phyloP scores from a whole-genome alignment of 1,140 invertebrate genomes.

The Pteromalus puparum region DNA sequence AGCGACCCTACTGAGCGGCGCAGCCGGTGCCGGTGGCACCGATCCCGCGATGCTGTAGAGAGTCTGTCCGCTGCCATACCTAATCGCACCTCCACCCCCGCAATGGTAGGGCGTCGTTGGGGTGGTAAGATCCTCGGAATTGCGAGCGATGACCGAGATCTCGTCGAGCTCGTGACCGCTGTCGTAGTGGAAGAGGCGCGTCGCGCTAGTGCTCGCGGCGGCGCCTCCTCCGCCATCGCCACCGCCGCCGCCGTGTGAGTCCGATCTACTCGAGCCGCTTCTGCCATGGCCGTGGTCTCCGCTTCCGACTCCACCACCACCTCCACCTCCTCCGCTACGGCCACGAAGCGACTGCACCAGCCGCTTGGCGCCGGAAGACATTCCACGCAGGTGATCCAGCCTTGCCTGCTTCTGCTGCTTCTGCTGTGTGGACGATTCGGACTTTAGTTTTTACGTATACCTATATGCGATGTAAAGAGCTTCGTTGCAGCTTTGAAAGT shows the following conservation, averaged over 20 bases:
- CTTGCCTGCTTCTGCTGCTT: constrained; percentile 59
- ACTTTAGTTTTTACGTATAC: no score
- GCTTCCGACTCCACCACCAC: constrained; percentile 63
- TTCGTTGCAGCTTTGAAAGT: no score
- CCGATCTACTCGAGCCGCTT: constrained; percentile 67
- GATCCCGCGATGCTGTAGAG: constrained; percentile 70
- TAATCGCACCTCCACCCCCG: constrained; percentile 75
- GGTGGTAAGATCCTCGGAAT: constrained; percentile 78
- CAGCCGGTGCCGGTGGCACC: constrained; percentile 67
- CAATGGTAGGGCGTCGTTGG: constrained; percentile 77
- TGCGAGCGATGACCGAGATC: constrained; percentile 83
- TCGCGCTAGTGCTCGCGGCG: constrained; percentile 71
- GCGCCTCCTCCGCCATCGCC: constrained; percentile 71
- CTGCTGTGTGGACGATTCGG: background rate
- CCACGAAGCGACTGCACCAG: constrained; percentile 81
- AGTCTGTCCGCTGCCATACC: constrained; percentile 72
- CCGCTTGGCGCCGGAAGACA: constrained; percentile 81
- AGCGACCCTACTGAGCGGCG: constrained; percentile 62
- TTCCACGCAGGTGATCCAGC: constrained; percentile 74
- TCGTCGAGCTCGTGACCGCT: constrained; percentile 85
- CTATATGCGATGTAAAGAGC: no score
- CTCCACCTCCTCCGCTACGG: constrained; percentile 69
- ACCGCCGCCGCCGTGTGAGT: constrained; percentile 71
- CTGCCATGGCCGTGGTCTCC: constrained; percentile 60
- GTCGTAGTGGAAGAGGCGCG: constrained; percentile 73